phyloP scores from a whole-genome alignment of 2,888 invertebrate species.

The Boloria euphrosyne region DNA sequence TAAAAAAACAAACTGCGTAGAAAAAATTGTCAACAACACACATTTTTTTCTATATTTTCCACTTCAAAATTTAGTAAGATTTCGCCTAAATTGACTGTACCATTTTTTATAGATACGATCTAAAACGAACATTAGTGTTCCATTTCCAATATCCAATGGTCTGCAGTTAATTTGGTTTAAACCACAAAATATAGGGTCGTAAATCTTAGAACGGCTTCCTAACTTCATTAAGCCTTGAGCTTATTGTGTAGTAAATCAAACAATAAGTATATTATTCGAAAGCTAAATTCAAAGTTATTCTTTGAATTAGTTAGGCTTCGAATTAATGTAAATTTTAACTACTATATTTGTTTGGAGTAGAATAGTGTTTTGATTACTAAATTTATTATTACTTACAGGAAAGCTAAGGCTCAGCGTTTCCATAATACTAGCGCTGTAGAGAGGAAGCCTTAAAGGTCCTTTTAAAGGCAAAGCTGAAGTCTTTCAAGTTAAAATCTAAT shows the following conservation, averaged over 20 bases:
- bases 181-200: slow-evolving; percentile 27
- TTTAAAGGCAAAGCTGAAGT: too few relatives aligned
- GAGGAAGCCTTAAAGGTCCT: too few relatives aligned
- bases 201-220: slow-evolving; percentile 6
- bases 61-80: too few relatives aligned
- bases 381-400: too few relatives aligned
- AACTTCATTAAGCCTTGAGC: slow-evolving; percentile 4
- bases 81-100: too few relatives aligned
- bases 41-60: too few relatives aligned
- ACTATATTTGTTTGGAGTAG: neutral
- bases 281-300: neutral
- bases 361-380: too few relatives aligned
- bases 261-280: neutral
- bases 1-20: too few relatives aligned
- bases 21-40: too few relatives aligned
- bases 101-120: neutral
- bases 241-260: neutral
- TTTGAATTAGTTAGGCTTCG: neutral
- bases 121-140: slow-evolving; percentile 8
- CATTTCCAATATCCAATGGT: slow-evolving; percentile 24
- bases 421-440: too few relatives aligned
- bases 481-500: too few relatives aligned
- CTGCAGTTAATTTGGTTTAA: slow-evolving; percentile 22
- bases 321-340: neutral
- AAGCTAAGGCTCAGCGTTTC: too few relatives aligned